Percentiles rank a stretch among this genome's conserved stretches.
These are phyloP conservation scores for Halcyon chelicuti DNA, from an alignment of 2,797 vertebrate genomes.

Conservation along the genomic window DNA sequence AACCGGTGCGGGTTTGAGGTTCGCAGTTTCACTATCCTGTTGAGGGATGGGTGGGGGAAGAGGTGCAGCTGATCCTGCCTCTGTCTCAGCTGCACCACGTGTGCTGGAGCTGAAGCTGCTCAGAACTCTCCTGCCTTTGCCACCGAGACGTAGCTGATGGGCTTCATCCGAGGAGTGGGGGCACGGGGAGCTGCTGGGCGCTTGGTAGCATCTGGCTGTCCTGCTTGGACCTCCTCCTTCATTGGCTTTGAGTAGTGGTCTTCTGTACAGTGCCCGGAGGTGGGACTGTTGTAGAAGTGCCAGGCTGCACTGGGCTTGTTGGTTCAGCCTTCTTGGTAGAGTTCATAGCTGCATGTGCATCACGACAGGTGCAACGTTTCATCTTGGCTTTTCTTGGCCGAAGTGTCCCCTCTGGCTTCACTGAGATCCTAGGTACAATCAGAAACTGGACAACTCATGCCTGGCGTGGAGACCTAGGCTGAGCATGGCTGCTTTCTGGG, in stretches of 20 bases:
- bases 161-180: fast-evolving
- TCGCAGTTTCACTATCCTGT: background rate
- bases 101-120: background rate
- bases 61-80: background rate
- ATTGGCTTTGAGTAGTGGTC: background rate
- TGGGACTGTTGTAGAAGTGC: background rate
- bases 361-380: background rate
- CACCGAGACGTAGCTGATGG: background rate
- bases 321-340: background rate
- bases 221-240: background rate
- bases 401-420: background rate
- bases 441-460: background rate
- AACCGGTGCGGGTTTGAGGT: background rate
- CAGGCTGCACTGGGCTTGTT: fast-evolving
- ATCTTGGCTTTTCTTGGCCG: background rate
- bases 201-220: background rate
- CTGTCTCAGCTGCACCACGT: too few species aligned
- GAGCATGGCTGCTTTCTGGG: background rate
- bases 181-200: background rate
- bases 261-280: background rate
- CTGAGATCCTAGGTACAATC: background rate
- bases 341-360: fast-evolving
- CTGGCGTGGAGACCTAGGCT: background rate
- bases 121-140: background rate
- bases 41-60: background rate